Conservation (phyloP, 2,797 vertebrate species). For the Cirrhinus mrigala region DNA sequence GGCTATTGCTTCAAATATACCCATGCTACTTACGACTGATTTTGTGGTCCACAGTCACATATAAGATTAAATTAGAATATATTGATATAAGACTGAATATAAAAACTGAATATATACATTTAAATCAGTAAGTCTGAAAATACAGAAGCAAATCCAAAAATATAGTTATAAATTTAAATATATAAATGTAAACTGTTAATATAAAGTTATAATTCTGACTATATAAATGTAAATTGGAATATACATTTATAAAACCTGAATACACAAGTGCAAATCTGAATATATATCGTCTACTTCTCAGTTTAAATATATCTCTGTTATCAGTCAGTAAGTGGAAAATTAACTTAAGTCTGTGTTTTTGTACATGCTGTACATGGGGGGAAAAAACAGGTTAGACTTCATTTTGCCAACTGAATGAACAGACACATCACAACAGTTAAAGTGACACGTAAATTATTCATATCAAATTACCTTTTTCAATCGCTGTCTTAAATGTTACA, state of each 20-base stretch:
- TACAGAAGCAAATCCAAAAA: no score
- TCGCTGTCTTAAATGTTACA: neutral
- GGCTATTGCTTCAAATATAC: no score
- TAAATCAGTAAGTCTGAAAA: no score
- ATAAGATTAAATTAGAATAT: no score
- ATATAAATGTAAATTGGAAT: neutral
- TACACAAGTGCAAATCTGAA: neutral
- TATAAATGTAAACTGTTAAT: no score
- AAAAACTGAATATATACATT: no score
- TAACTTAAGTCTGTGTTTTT: neutral
- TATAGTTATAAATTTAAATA: no score
- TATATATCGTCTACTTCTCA: neutral
- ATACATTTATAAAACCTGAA: neutral
- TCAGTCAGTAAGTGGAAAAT: neutral
- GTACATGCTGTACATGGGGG: neutral
- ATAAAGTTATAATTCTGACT: neutral
- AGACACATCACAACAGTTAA: neutral
- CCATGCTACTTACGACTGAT: no score
- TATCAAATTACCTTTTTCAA: neutral
- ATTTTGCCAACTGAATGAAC: neutral
- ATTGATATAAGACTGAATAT: no score
- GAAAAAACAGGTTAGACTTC: neutral
- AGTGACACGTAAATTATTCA: neutral
- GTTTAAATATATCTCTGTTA: neutral
- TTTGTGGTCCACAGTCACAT: no score